Percentiles rank a stretch among this genome's conserved stretches.
Evolutionary conservation across 2,113 vertebrate species (phyloP).

Genomic region (Genyomyrus donnyi): DNA sequence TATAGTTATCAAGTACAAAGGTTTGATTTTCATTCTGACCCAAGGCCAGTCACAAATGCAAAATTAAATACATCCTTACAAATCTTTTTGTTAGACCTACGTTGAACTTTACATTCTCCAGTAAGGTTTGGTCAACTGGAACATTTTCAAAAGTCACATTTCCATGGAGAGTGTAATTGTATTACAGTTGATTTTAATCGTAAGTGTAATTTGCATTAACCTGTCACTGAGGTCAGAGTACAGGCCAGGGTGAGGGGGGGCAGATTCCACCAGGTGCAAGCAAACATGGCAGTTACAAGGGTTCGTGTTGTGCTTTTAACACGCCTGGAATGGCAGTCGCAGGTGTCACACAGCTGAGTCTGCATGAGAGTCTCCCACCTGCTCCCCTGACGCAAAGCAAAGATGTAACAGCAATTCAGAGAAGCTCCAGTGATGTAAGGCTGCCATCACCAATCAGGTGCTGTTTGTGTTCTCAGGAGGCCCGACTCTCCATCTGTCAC

Average conservation of each 20-base stretch:
- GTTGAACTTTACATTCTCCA: not conserved
- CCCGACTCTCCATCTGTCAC: not conserved
- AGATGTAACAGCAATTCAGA: not conserved
- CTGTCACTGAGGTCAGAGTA: not conserved
- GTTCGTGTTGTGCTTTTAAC: not conserved
- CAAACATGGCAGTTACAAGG: not conserved
- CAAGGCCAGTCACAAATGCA: not conserved
- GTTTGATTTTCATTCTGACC: not conserved
- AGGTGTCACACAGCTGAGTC: not conserved
- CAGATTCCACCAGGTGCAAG: not conserved
- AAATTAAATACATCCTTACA: conserved; percentile 4
- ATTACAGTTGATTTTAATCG: not conserved
- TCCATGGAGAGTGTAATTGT: not conserved
- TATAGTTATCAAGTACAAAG: not conserved
- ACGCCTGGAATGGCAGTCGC: not conserved
- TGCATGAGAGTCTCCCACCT: not conserved
- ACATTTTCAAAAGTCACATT: not conserved
- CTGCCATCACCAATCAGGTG: not conserved
- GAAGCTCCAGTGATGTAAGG: not conserved
- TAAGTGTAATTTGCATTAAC: not conserved
- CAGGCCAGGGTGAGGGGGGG: not conserved
- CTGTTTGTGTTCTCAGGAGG: not conserved
- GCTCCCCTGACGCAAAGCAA: not conserved
- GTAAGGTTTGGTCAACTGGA: not conserved
- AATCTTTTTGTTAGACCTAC: not conserved